Conservation (phyloP, 2,888 invertebrate species). For the Phalera bucephala region DNA sequence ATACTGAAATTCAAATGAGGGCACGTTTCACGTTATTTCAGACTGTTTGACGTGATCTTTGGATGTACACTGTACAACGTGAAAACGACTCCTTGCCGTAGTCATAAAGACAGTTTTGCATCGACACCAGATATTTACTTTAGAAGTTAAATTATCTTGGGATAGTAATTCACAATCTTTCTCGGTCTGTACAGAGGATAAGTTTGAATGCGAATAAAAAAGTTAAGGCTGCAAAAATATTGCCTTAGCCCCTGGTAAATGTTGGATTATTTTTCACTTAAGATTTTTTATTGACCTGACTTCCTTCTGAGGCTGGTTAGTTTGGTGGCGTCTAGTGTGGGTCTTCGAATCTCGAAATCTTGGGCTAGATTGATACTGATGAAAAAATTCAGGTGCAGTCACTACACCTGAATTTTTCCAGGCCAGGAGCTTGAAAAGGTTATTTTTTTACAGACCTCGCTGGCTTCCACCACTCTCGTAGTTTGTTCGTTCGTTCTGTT, state of each 20-base stretch:
- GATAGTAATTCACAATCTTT: constrained; percentile 42
- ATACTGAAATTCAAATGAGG: constrained; percentile 38
- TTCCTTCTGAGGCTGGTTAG: too few species aligned
- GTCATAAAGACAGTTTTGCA: constrained; percentile 13
- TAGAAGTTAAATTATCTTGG: constrained; percentile 37
- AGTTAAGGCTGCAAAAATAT: constrained; percentile 17
- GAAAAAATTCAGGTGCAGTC: too few species aligned
- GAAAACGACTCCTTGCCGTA: constrained; percentile 7
- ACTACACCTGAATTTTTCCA: too few species aligned
- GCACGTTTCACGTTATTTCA: constrained; percentile 40
- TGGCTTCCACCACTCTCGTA: too few species aligned
- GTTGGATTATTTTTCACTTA: constrained; percentile 12
- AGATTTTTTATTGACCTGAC: too few species aligned
- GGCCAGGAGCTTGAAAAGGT: too few species aligned
- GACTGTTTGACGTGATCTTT: constrained; percentile 25
- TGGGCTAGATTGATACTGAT: too few species aligned
- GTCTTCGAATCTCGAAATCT: too few species aligned
- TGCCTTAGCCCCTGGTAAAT: constrained; percentile 10
- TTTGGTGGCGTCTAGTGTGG: too few species aligned
- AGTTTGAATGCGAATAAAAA: constrained; percentile 37
- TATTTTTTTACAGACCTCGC: too few species aligned
- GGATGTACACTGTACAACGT: constrained; percentile 2
- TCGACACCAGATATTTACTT: constrained; percentile 20
- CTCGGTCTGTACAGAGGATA: constrained; percentile 25
- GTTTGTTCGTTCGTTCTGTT: too few species aligned